A percentile compares a stretch with the other conserved stretches of the same genome.
phyloP scores from a whole-genome alignment of 1,140 invertebrate species.

The Nilaparvata lugens region DNA sequence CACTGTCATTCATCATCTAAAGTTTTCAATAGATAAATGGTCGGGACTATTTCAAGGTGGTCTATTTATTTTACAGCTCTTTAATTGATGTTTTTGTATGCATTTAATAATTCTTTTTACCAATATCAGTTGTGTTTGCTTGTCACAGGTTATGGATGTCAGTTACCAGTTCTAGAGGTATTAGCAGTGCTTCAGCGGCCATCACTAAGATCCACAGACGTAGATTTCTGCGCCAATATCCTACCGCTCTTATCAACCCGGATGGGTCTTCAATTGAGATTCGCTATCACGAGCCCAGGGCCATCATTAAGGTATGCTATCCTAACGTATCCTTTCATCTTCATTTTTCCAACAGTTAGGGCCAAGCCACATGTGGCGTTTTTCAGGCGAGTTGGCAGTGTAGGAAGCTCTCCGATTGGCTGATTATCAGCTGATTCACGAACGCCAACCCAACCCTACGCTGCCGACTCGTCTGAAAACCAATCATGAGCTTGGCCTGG shows the following conservation, averaged over 20 bases:
- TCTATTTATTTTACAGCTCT: too few relatives aligned
- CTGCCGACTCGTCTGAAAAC: background rate
- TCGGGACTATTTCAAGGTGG: too few relatives aligned
- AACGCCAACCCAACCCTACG: background rate
- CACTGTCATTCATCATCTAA: too few relatives aligned
- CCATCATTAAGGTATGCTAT: slow-evolving; percentile 63
- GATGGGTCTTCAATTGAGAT: slow-evolving; percentile 79
- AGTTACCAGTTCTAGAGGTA: slow-evolving; percentile 28
- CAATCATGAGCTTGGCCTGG: background rate
- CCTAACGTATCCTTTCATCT: background rate
- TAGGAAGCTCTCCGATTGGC: too few relatives aligned
- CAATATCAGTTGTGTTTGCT: too few relatives aligned
- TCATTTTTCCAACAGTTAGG: background rate
- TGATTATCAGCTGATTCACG: too few relatives aligned
- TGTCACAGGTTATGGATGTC: too few relatives aligned
- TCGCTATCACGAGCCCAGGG: slow-evolving; percentile 69
- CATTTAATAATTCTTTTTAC: too few relatives aligned
- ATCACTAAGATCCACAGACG: slow-evolving; percentile 60
- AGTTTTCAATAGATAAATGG: too few relatives aligned
- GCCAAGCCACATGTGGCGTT: too few relatives aligned
- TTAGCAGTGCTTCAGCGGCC: slow-evolving; percentile 54
- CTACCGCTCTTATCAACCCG: slow-evolving; percentile 60
- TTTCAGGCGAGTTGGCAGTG: too few relatives aligned
- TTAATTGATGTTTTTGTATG: too few relatives aligned
- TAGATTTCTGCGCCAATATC: slow-evolving; percentile 60